phyloP scores from a whole-genome alignment of 2,888 invertebrate species.

The Cheilosia vernalis region DNA sequence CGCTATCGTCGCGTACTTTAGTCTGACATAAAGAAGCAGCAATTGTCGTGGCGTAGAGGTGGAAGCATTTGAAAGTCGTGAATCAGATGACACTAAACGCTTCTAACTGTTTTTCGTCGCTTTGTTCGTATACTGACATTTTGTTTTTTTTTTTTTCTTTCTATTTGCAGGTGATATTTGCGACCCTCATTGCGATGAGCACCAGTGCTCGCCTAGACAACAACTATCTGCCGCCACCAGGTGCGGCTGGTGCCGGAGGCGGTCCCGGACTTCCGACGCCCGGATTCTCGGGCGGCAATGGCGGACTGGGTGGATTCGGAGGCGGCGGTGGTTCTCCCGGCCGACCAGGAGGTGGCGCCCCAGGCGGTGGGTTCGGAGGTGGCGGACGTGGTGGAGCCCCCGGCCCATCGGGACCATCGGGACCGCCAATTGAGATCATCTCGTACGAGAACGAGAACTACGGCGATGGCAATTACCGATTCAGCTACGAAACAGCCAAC shows the following conservation, averaged over 20 bases:
- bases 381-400: constrained; percentile 78
- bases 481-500: constrained; percentile 87
- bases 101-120: constrained; percentile 45
- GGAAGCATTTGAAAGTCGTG: constrained; percentile 61
- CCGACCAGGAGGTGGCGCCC: constrained; percentile 79
- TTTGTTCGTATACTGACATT: constrained; percentile 44
- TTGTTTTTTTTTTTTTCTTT: constrained; percentile 52
- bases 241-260: constrained; percentile 83
- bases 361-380: constrained; percentile 77
- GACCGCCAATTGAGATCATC: constrained; percentile 84
- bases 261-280: constrained; percentile 82
- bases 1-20: constrained; percentile 45
- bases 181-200: constrained; percentile 83
- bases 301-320: constrained; percentile 80
- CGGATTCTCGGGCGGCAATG: constrained; percentile 81
- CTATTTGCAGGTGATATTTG: constrained; percentile 83
- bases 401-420: constrained; percentile 78
- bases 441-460: constrained; percentile 86
- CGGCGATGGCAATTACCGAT: constrained; percentile 86
- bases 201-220: constrained; percentile 85
- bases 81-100: constrained; percentile 66
- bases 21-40: constrained; percentile 49
- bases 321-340: constrained; percentile 81
- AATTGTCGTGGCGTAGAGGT: constrained; percentile 5
- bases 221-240: constrained; percentile 85